Base-by-base conservation (phyloP, 92 coral and sea anemone species). In the Epizoanthus stellaris region DNA sequence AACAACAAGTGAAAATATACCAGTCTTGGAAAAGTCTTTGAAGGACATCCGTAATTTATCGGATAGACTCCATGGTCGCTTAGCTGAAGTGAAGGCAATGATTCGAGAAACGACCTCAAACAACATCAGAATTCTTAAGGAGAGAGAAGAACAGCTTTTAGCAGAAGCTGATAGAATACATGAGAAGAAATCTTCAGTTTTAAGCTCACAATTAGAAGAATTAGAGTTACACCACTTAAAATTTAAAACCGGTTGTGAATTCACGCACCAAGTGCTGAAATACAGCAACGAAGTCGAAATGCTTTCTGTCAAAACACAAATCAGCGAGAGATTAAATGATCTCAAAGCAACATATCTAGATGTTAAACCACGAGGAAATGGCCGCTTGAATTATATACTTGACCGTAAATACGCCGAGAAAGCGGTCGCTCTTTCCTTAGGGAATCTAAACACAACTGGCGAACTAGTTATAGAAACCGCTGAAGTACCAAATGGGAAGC, bases 261-360 rank as follows among this genome's bases (percentile, higher is more conserved):
- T 95, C 70, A 85, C 98, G 1, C 87, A 88, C 58, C 99, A 97
- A 84, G 92, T 95, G 75, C 76, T 97, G 70, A 95, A 90, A 76
- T 95, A 92, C 80, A 92, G 92, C 15, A 97, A 95, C 74, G 98
- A 93, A 47, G 98, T 94, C 0, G 99, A 96, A 62, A 70, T 96
- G 67, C 75, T 91, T 34, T 88, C 86, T 77, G 87, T 90, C 1
- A 95, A 91, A 67, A 89, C 85, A 4, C 93, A 81, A 19, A 93
- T 96, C 39, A 91, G 81, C 9, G 85, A 83, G 17, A 86, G 99
- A 12, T 83, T 96, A 13, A 91, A 93, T 12, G 92, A 88, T 21
- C 82, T 96, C 15, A 88, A 80, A 53, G 81, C 85, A 52, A 88
- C 92, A 21, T 85, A 84, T 30, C 73, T 94, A 2, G 90, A 86